phyloP scores from a whole-genome alignment of 2,888 invertebrate species.

The Bibio marci region DNA sequence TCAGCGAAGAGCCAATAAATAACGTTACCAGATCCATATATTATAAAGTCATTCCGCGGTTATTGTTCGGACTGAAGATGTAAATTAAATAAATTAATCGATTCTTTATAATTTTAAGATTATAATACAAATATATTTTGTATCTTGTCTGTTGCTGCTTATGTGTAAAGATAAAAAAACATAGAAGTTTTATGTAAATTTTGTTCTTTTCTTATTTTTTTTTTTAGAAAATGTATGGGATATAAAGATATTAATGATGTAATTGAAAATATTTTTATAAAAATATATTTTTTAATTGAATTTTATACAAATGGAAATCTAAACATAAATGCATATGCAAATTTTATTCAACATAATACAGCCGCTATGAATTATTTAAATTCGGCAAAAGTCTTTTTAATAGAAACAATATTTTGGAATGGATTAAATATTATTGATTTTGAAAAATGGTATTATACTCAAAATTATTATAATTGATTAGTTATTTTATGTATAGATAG shows the following conservation, averaged over 20 bases:
- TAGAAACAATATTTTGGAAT: background rate
- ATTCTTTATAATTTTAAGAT: too few relatives aligned
- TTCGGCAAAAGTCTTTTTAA: conserved; percentile 25
- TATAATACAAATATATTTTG: too few relatives aligned
- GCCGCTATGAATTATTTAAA: conserved; percentile 27
- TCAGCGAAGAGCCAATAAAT: too few relatives aligned
- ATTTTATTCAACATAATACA: conserved; percentile 24
- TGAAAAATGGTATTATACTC: background rate
- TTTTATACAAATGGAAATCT: conserved; percentile 24
- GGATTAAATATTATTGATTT: conserved; percentile 6
- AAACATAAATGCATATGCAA: conserved; percentile 19
- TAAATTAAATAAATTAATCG: too few relatives aligned
- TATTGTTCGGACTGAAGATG: too few relatives aligned
- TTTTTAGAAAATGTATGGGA: conserved; percentile 23
- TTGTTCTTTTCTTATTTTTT: background rate
- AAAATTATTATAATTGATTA: background rate
- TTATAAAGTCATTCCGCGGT: too few relatives aligned
- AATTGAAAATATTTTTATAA: conserved; percentile 29
- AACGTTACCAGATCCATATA: too few relatives aligned
- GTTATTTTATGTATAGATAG: background rate
- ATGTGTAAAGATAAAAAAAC: too few relatives aligned
- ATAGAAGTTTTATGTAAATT: too few relatives aligned
- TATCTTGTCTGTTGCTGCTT: too few relatives aligned
- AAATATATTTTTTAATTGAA: conserved; percentile 27
- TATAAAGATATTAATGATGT: conserved; percentile 30